Base-by-base conservation (phyloP, 2,797 vertebrate species). In the Gymnoscopelus microlampas region DNA sequence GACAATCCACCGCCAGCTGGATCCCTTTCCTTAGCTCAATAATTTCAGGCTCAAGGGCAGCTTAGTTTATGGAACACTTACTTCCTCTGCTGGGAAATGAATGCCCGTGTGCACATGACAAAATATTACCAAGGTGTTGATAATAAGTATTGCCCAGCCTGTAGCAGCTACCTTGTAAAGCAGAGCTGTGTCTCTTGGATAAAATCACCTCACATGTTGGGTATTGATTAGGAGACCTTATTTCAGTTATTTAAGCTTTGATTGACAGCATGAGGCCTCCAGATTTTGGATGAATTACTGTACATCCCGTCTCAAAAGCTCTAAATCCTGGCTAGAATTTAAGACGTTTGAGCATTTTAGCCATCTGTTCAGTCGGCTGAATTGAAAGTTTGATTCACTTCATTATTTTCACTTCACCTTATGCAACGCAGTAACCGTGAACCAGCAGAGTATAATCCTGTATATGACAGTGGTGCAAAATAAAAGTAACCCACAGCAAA, bases 71-170 rank as follows among this genome's bases (percentile, higher is more conserved):
- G 53, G 6, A 86, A 82, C 62, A 77, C 67, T 64, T 60, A 50
- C 63, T 15, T 1, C 51, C 59, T 68, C 71, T 71, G 57, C 60
- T 63, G 78, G 77, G 70, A 86, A 82, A 87, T 88, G 66, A 67
- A 61, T 68, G 26, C 8, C 55, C 68, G 3, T 66, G 60, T 71
- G 64, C 71, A 60, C 47, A 55, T 44, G 68, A 54, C 63, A 77
- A 84, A 83, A 71, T 32, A 70, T 67, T 67, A 69, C 55, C 53
- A 47, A 12, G 49, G 44, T 75, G 44, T 47, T 35, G 9, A 62
- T 60, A 19, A 19, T 19, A 19, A 19, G 63, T 58, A 8, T 53
- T 15, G 39, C 39, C 23, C 53, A 56, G 55, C 60, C 1, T 44
- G 60, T 55, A 70, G 13, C 14, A 62, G 60, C 65, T 53, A 24